Evolutionary conservation across 2,113 vertebrate species (phyloP).

Genomic region (Platysternon megacephalum): DNA sequence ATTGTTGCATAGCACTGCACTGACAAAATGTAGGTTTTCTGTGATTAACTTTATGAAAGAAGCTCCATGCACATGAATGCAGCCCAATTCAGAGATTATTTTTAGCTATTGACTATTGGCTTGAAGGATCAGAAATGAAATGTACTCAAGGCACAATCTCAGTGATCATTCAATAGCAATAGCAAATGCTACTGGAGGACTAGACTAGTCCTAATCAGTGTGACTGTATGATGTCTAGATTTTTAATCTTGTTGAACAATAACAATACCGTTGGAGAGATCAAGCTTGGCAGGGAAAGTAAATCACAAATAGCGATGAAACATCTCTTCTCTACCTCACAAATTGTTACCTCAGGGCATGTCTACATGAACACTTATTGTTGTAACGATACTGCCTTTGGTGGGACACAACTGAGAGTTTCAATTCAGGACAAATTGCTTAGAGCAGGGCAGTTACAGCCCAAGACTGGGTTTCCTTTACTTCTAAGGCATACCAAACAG

Average conservation of each 20-base stretch:
- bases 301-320: too few relatives aligned
- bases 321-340: not conserved
- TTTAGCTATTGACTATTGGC: not conserved
- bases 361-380: too few relatives aligned
- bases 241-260: not conserved
- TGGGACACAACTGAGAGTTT: too few relatives aligned
- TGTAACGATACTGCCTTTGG: too few relatives aligned
- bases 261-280: not conserved
- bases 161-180: fast-evolving
- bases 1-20: fast-evolving
- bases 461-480: too few relatives aligned
- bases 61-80: not conserved
- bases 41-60: not conserved
- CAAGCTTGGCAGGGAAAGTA: not conserved
- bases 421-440: too few relatives aligned
- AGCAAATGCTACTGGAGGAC: not conserved
- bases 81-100: not conserved
- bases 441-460: too few relatives aligned
- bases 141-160: not conserved
- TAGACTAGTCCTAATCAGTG: not conserved
- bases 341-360: not conserved
- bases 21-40: not conserved
- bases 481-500: too few relatives aligned
- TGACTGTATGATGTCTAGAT: not conserved
- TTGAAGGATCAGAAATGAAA: not conserved